phyloP scores from a whole-genome alignment of 2,113 vertebrate species.

The Geothlypis trichas region DNA sequence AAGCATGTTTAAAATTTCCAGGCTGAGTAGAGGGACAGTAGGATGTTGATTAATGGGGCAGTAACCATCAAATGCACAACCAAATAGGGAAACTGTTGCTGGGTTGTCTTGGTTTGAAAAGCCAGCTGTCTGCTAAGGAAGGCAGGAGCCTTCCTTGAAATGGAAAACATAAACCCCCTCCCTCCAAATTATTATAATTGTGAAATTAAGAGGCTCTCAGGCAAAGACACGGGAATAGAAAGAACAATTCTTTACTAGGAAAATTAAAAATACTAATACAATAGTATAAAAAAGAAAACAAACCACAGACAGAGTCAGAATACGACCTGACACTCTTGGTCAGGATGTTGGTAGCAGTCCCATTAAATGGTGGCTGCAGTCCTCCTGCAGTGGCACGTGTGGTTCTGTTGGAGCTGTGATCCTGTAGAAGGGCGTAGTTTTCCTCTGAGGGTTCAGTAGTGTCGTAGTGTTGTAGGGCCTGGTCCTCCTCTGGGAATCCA shows the following conservation, averaged over 20 bases:
- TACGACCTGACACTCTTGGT: neutral
- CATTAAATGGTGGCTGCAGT: neutral
- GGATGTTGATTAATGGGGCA: neutral
- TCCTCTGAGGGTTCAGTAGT: neutral
- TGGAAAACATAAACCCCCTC: neutral
- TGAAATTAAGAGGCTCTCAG: neutral
- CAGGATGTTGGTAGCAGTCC: neutral
- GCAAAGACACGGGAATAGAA: neutral
- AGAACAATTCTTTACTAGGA: neutral
- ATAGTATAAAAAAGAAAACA: neutral
- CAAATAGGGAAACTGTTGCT: neutral
- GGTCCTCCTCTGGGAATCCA: neutral
- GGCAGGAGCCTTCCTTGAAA: neutral
- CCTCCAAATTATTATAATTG: neutral
- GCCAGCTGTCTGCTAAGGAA: neutral
- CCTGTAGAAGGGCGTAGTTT: neutral
- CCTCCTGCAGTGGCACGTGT: neutral
- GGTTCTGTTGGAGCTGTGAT: neutral
- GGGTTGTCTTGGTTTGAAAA: neutral
- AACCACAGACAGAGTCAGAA: neutral
- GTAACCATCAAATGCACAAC: neutral
- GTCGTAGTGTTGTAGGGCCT: neutral
- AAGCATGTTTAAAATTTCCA: neutral
- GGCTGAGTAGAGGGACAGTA: neutral
- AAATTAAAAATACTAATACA: neutral